These are phyloP conservation scores for Phortica magna DNA, from an alignment of 2,888 invertebrate species.

Conservation along the genomic window DNA sequence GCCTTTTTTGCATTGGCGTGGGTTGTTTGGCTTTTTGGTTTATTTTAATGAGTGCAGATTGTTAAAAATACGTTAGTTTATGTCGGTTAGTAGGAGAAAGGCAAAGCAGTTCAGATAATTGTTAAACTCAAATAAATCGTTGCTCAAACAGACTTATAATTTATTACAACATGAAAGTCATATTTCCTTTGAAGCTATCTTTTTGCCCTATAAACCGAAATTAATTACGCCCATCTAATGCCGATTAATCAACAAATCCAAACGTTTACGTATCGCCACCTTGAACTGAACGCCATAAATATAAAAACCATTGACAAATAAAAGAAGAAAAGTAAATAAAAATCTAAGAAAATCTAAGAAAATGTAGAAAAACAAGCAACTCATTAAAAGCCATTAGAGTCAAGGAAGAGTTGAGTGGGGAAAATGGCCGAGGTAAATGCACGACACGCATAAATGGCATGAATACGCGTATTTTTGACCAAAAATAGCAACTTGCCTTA, in stretches of 20 bases:
- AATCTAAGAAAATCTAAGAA: slow-evolving; percentile 35
- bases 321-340: slow-evolving; percentile 44
- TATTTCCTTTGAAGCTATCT: too few species aligned
- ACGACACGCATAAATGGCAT: slow-evolving; percentile 23
- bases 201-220: background rate
- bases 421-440: background rate
- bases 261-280: too few species aligned
- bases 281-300: slow-evolving; percentile 45
- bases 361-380: slow-evolving; percentile 46
- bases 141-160: too few species aligned
- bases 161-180: too few species aligned
- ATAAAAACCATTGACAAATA: slow-evolving; percentile 51
- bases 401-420: background rate
- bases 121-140: background rate
- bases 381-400: slow-evolving; percentile 28
- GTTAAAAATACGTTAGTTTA: background rate
- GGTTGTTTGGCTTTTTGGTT: background rate
- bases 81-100: background rate
- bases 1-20: background rate
- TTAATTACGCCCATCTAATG: background rate
- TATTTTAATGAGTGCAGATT: background rate
- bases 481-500: slow-evolving; percentile 27
- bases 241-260: background rate
- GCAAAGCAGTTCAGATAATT: background rate
- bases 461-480: slow-evolving; percentile 10